A percentile compares a stretch with the other conserved stretches of the same genome.
phyloP scores from a whole-genome alignment of 2,113 vertebrate species.

The Pogona vitticeps region DNA sequence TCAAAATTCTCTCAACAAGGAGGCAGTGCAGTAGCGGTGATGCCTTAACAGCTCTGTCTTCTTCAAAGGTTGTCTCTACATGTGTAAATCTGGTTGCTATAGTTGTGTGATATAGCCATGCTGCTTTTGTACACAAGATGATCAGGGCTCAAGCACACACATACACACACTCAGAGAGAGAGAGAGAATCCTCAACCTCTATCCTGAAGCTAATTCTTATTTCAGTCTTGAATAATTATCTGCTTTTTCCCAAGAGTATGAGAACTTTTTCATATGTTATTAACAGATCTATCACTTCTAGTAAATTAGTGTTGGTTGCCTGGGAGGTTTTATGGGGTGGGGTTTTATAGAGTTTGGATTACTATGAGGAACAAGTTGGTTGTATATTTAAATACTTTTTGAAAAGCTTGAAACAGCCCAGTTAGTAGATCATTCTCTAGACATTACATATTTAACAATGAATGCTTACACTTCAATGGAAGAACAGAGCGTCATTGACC shows the following conservation, averaged over 20 bases:
- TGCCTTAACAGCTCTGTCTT: background rate
- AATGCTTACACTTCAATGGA: background rate
- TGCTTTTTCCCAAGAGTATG: conserved; percentile 5
- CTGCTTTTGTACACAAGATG: background rate
- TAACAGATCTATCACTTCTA: background rate
- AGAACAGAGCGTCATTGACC: background rate
- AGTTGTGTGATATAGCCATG: background rate
- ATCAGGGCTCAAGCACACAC: background rate
- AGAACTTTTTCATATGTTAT: background rate
- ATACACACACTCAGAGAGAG: background rate
- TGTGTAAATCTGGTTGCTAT: background rate
- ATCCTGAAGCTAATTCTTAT: background rate
- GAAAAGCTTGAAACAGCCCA: background rate
- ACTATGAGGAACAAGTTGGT: no score
- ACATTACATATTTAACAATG: background rate
- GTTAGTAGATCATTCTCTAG: background rate
- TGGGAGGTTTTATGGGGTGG: background rate
- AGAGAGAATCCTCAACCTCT: background rate
- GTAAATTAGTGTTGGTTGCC: background rate
- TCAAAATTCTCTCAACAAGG: background rate
- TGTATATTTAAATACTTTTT: no score
- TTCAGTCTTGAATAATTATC: background rate
- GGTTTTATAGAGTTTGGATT: no score
- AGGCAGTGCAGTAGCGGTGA: background rate
- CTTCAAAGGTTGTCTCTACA: background rate